Base-by-base conservation (phyloP, 2,888 invertebrate genomes). In the Coelogynopora nodosa region DNA sequence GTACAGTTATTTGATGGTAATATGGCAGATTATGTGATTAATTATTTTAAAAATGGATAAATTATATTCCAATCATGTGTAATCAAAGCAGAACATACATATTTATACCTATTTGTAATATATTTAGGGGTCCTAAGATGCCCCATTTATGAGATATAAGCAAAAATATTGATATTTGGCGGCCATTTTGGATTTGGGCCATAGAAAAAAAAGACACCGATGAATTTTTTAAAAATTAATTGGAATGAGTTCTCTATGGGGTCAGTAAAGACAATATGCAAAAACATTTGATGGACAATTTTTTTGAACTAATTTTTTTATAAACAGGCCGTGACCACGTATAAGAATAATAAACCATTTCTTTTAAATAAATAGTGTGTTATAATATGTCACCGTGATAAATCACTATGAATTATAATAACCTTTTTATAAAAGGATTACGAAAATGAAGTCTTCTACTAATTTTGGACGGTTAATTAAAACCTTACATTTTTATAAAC, bases 11-110 rank as follows among this genome's bases (percentile, higher is more conserved):
- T 74, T 74, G 74, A 74, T 74, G 74, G 74, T 13, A 74, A 74
- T 74, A 74, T 74, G 18, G 74, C 74, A 74, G 23, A 74, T 5
- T 74, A 74, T 74, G 74, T 74, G 74, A 74, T 74, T 74, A 74
- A 74, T 74, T 74, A 74, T 74, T 74, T 74, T 2, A 74, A 74
- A 74, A 74, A 74, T 74, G 74, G 74, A 74, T 74, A 74, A 74
- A 74, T 74, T 74, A 74, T 74, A 74, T 74, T 74, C 27, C 74
- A 74, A 23, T 74, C 74, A 74, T 74, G 74, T 74, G 74, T 74
- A 74, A 74, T 74, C 74, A 74, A 74, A 74, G 74, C 74, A 74
- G 74, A 74, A 74, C 74, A 74, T 74, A 74, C 74, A 74, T 74
- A 74, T 74, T 74, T 74, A 74, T 74, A 74, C 27, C 74, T 74